A percentile compares a stretch with the other conserved stretches of the same genome.
These are phyloP conservation scores for Himalopsyche kuldschensis DNA, from an alignment of 2,888 invertebrate species.

Conservation along the genomic window DNA sequence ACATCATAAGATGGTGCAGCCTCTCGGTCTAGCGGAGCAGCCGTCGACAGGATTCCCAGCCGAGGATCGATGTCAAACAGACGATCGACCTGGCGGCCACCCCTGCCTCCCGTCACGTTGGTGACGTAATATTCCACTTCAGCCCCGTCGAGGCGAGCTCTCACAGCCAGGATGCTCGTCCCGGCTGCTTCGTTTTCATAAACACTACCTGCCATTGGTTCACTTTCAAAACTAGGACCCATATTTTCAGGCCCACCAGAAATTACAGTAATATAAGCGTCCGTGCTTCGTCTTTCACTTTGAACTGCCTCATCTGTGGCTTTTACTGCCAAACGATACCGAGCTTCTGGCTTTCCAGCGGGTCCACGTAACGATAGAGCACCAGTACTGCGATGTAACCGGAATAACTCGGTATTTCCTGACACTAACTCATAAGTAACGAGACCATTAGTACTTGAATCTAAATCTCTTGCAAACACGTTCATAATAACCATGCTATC, in stretches of 20 bases:
- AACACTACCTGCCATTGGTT: slow-evolving; percentile 69
- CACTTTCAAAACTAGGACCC: slow-evolving; percentile 46
- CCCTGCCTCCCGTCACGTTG: slow-evolving; percentile 68
- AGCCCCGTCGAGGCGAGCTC: slow-evolving; percentile 67
- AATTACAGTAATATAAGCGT: slow-evolving; percentile 83
- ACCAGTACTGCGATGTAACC: slow-evolving; percentile 79
- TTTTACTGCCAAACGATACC: slow-evolving; percentile 81
- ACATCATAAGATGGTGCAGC: slow-evolving; percentile 82
- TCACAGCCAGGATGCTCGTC: slow-evolving; percentile 80
- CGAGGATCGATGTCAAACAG: slow-evolving; percentile 90
- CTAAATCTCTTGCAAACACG: slow-evolving; percentile 82
- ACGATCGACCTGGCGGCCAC: slow-evolving; percentile 78
- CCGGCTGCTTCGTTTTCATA: slow-evolving; percentile 89
- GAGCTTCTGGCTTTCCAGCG: slow-evolving; percentile 66
- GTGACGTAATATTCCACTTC: slow-evolving; percentile 90
- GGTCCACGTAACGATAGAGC: slow-evolving; percentile 66
- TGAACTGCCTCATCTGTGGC: slow-evolving; percentile 92
- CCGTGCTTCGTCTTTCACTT: slow-evolving; percentile 82
- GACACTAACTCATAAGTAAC: slow-evolving; percentile 88
- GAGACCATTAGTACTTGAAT: slow-evolving; percentile 88
- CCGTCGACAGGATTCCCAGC: slow-evolving; percentile 84
- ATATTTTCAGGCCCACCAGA: slow-evolving; percentile 62
- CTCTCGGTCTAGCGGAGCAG: slow-evolving; percentile 81
- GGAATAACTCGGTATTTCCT: slow-evolving; percentile 77
- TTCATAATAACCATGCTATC: slow-evolving; percentile 73